These are phyloP conservation scores for Chloroclystis v-ata DNA, from an alignment of 2,888 invertebrate genomes.

Conservation along the genomic window DNA sequence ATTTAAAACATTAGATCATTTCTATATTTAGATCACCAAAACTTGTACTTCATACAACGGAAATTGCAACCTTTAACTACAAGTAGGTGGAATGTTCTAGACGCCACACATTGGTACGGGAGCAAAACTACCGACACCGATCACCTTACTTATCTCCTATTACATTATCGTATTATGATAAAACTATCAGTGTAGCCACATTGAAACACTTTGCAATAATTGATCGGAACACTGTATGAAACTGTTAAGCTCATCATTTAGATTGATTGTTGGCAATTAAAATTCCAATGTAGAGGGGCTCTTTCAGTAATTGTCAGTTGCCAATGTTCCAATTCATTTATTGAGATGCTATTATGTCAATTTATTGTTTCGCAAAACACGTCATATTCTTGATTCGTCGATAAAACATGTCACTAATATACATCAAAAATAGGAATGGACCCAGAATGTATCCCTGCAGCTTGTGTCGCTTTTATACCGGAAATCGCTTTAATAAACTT, in stretches of 20 bases:
- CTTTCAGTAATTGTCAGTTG: slow-evolving; percentile 35
- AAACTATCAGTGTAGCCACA: slow-evolving; percentile 34
- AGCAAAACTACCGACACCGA: slow-evolving; percentile 28
- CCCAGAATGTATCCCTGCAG: too few relatives aligned
- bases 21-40: slow-evolving; percentile 5
- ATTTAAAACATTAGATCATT: slow-evolving; percentile 11
- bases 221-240: slow-evolving; percentile 37
- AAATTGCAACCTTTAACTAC: slow-evolving; percentile 12
- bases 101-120: slow-evolving; percentile 9
- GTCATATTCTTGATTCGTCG: too few relatives aligned
- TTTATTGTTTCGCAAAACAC: background rate
- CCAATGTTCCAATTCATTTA: slow-evolving; percentile 23
- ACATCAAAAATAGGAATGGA: too few relatives aligned
- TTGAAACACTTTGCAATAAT: slow-evolving; percentile 23
- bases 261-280: slow-evolving; percentile 34
- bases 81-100: slow-evolving; percentile 11
- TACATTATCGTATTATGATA: slow-evolving; percentile 43
- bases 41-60: slow-evolving; percentile 6
- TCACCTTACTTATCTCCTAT: slow-evolving; percentile 41
- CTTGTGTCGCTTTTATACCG: too few relatives aligned
- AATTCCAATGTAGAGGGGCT: slow-evolving; percentile 43
- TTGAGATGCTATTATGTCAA: slow-evolving; percentile 15
- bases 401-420: too few relatives aligned
- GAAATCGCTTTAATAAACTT: too few relatives aligned
- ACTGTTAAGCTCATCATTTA: slow-evolving; percentile 38